A percentile compares a stretch with the other conserved stretches of the same genome.
Evolutionary conservation across 2,113 vertebrate species (phyloP).

Genomic region (Stercorarius parasiticus): DNA sequence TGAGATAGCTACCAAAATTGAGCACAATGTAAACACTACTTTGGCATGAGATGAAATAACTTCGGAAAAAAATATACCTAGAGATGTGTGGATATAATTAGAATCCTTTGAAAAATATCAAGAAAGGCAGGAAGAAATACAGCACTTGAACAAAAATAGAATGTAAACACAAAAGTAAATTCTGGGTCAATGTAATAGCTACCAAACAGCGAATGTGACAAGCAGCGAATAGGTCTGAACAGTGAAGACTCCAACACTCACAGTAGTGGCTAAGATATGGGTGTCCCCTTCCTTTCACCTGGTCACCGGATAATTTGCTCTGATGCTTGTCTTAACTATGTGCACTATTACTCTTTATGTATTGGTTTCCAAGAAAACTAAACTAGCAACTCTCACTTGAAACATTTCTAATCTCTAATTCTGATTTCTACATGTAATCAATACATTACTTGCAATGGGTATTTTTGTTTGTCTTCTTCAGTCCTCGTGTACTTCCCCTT

Average conservation of each 20-base stretch:
- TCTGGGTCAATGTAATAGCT: background rate
- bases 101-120: background rate
- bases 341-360: background rate
- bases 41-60: background rate
- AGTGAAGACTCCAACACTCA: background rate
- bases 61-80: background rate
- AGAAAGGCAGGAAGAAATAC: background rate
- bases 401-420: background rate
- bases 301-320: background rate
- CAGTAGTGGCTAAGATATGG: background rate
- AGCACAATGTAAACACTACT: background rate
- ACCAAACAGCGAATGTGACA: background rate
- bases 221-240: background rate
- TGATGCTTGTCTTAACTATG: background rate
- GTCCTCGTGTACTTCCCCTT: background rate
- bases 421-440: background rate
- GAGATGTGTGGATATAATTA: background rate
- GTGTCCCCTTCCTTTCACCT: background rate
- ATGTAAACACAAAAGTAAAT: background rate
- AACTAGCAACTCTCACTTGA: background rate
- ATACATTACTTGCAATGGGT: background rate
- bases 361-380: background rate
- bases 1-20: conserved; percentile 6
- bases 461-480: background rate
- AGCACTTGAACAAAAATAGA: background rate